Percentiles rank a stretch among this genome's conserved stretches.
These are phyloP conservation scores for Apis cerana DNA, from an alignment of 1,140 invertebrate genomes.

Conservation along the genomic window DNA sequence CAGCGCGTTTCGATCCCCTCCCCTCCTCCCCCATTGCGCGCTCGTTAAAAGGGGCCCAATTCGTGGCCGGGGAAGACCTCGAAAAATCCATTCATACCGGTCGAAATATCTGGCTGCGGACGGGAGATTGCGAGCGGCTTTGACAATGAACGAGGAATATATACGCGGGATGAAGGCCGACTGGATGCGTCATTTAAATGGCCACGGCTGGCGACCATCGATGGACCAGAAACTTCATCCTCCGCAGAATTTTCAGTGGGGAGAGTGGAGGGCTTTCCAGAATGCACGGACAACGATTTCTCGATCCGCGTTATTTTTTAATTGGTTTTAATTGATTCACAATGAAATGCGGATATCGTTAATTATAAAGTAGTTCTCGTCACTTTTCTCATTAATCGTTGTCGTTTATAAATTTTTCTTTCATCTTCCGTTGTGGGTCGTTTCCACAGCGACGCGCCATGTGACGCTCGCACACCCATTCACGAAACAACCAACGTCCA, in stretches of 20 bases:
- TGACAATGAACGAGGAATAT: constrained; percentile 42
- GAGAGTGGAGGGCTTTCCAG: no score
- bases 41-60: constrained; percentile 2
- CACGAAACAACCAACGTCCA: constrained; percentile 25
- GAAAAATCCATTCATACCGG: constrained; percentile 52
- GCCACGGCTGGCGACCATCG: constrained; percentile 7
- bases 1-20: constrained; percentile 1
- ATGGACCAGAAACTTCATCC: constrained; percentile 41
- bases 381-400: no score
- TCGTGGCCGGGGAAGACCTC: constrained; percentile 28
- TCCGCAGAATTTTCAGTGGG: constrained; percentile 20
- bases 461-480: constrained; percentile 14
- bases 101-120: constrained; percentile 32
- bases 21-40: no score
- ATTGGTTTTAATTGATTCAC: no score
- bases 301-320: no score
- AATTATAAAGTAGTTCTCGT: no score
- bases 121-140: constrained; percentile 46
- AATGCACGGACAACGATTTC: no score
- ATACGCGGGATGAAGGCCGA: neutral
- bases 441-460: neutral
- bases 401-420: no score
- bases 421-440: no score
- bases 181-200: constrained; percentile 31
- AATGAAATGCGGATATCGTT: no score